A percentile compares a stretch with the other conserved stretches of the same genome.
These are phyloP conservation scores for Calypte anna DNA, from an alignment of 2,113 vertebrate species.

Conservation along the genomic window DNA sequence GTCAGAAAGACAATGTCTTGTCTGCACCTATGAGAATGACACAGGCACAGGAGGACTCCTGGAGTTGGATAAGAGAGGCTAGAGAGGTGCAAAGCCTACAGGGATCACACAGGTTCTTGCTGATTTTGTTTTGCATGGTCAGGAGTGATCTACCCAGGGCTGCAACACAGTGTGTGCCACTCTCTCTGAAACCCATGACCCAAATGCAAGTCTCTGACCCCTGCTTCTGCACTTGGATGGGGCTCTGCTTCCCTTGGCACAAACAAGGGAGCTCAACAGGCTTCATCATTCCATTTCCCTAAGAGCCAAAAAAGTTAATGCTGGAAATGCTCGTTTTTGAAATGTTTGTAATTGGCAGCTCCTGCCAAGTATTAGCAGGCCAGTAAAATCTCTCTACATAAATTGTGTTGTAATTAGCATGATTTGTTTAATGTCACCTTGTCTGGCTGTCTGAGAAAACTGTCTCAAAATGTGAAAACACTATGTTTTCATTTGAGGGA, in stretches of 20 bases:
- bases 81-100: not conserved
- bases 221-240: not conserved
- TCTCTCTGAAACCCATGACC: not conserved
- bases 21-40: not conserved
- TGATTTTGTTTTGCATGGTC: not conserved
- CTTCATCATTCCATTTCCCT: not conserved
- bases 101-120: not conserved
- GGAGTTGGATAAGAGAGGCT: not conserved
- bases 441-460: slow-evolving; percentile 55
- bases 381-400: slow-evolving; percentile 50
- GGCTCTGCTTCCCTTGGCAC: not conserved
- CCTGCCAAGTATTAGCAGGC: slow-evolving; percentile 27
- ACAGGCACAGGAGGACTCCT: not conserved
- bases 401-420: slow-evolving; percentile 54
- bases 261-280: not conserved
- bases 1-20: not conserved
- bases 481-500: not conserved
- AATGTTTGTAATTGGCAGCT: slow-evolving; percentile 37
- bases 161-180: fast-evolving
- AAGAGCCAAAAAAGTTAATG: not conserved
- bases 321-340: slow-evolving; percentile 7
- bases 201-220: not conserved
- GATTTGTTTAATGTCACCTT: slow-evolving; percentile 66
- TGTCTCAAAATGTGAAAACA: slow-evolving; percentile 36
- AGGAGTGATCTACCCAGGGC: not conserved